Percentiles rank a stretch among this genome's conserved stretches.
These are phyloP conservation scores for Drosophila kohkoa DNA, from an alignment of 1,140 invertebrate species.

Conservation along the genomic window DNA sequence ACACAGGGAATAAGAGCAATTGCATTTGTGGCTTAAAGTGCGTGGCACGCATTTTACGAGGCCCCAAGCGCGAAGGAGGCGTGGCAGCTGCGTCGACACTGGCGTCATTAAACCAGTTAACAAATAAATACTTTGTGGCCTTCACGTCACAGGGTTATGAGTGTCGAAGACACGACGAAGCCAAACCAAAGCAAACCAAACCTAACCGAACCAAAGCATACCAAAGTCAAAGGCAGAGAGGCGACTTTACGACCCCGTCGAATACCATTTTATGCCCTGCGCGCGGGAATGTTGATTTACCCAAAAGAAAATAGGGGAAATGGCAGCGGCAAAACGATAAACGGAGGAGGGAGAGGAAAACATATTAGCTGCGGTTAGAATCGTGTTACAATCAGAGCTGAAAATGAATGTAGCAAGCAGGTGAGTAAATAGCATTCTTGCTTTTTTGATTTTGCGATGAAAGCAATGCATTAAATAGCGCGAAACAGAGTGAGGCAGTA, in stretches of 20 bases:
- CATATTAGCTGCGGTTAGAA: conserved; percentile 7
- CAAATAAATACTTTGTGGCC: conserved; percentile 76
- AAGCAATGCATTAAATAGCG: background rate
- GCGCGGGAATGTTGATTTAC: conserved; percentile 29
- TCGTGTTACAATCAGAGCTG: background rate
- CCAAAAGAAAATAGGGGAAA: background rate
- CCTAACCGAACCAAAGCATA: background rate
- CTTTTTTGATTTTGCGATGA: background rate
- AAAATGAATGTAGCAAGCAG: background rate
- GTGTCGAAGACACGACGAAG: background rate
- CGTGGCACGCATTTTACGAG: conserved; percentile 71
- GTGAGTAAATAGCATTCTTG: conserved; percentile 1
- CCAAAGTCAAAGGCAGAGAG: conserved; percentile 24
- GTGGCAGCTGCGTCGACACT: conserved; percentile 43
- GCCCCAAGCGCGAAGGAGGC: conserved; percentile 29
- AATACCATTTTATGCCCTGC: conserved; percentile 33
- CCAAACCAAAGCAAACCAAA: conserved; percentile 2
- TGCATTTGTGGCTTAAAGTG: conserved; percentile 75
- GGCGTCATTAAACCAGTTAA: conserved; percentile 82
- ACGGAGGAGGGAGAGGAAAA: too few species aligned
- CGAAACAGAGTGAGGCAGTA: too few species aligned
- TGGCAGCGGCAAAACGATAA: background rate
- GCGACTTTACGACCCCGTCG: conserved; percentile 39
- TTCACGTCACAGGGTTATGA: conserved; percentile 32
- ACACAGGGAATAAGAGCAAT: conserved; percentile 31